A percentile compares a stretch with the other conserved stretches of the same genome.
phyloP scores from a whole-genome alignment of 1,140 invertebrate species.

The Capitella teleta region DNA sequence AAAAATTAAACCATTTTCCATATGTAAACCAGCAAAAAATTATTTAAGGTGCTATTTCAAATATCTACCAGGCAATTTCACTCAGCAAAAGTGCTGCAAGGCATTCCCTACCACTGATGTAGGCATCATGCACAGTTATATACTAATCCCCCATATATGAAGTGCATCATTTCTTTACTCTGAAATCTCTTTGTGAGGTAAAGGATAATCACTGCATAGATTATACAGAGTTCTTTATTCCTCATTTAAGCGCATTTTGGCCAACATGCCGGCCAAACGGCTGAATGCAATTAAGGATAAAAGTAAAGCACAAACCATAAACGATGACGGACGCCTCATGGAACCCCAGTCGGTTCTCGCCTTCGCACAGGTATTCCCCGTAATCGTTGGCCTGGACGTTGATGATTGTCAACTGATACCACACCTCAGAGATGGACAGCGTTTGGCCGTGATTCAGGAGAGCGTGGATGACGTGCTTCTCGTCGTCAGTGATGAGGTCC shows the following conservation, averaged over 20 bases:
- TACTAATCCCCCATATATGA: not conserved
- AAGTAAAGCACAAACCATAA: slow-evolving; percentile 22
- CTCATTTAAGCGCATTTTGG: not conserved
- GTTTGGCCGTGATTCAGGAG: slow-evolving; percentile 21
- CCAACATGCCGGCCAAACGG: not conserved
- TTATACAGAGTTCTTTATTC: not conserved
- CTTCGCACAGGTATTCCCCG: slow-evolving; percentile 24
- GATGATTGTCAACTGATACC: slow-evolving; percentile 23
- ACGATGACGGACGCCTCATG: slow-evolving; percentile 16
- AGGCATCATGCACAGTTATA: not conserved
- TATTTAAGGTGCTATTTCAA: not conserved
- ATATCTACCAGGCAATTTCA: not conserved
- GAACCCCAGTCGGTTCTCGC: slow-evolving; percentile 18
- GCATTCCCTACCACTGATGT: not conserved
- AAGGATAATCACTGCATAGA: not conserved
- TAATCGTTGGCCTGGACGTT: slow-evolving; percentile 31
- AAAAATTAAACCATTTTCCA: not conserved
- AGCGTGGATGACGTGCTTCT: slow-evolving; percentile 26
- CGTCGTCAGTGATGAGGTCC: slow-evolving; percentile 18
- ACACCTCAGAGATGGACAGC: slow-evolving; percentile 19
- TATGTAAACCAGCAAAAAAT: not conserved
- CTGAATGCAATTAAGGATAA: not conserved
- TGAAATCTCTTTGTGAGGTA: not conserved
- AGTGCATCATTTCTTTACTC: not conserved
- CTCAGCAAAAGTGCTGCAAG: not conserved